Conservation (phyloP, 2,888 invertebrate species). For the Antitype chi region DNA sequence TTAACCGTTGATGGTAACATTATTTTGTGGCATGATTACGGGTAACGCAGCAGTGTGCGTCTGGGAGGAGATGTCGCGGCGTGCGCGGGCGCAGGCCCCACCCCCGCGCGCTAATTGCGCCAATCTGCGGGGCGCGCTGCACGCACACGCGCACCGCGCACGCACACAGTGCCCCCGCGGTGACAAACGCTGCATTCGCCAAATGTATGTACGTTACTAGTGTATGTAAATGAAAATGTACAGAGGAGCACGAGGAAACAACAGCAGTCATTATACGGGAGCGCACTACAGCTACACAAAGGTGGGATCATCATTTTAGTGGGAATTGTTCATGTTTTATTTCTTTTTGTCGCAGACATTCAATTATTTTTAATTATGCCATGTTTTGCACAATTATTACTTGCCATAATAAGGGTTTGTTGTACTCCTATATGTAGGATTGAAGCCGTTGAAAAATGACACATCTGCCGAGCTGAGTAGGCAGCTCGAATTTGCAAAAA, state of each 20-base stretch:
- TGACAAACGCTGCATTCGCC: constrained; percentile 78
- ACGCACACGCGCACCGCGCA: constrained; percentile 79
- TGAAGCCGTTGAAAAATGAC: constrained; percentile 57
- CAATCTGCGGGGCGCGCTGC: constrained; percentile 84
- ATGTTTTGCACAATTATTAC: constrained; percentile 57
- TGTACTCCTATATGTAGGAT: constrained; percentile 26
- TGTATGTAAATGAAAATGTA: constrained; percentile 71
- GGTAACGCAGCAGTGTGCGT: constrained; percentile 69
- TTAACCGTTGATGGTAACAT: constrained; percentile 83
- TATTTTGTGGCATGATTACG: constrained; percentile 75
- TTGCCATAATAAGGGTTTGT: constrained; percentile 26
- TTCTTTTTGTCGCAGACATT: constrained; percentile 46
- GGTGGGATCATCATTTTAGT: constrained; percentile 59
- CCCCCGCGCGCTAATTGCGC: constrained; percentile 88
- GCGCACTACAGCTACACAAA: constrained; percentile 49
- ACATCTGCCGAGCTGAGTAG: constrained; percentile 30
- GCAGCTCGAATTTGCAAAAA: constrained; percentile 70
- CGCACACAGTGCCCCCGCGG: constrained; percentile 61
- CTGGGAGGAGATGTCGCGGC: constrained; percentile 87
- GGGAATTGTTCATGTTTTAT: constrained; percentile 56
- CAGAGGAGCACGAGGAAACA: constrained; percentile 52
- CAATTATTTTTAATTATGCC: constrained; percentile 62
- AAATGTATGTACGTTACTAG: constrained; percentile 74
- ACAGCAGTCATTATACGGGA: constrained; percentile 64
- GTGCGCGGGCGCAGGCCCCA: constrained; percentile 87